phyloP scores from a whole-genome alignment of 2,113 vertebrate genomes.

The Python bivittatus region DNA sequence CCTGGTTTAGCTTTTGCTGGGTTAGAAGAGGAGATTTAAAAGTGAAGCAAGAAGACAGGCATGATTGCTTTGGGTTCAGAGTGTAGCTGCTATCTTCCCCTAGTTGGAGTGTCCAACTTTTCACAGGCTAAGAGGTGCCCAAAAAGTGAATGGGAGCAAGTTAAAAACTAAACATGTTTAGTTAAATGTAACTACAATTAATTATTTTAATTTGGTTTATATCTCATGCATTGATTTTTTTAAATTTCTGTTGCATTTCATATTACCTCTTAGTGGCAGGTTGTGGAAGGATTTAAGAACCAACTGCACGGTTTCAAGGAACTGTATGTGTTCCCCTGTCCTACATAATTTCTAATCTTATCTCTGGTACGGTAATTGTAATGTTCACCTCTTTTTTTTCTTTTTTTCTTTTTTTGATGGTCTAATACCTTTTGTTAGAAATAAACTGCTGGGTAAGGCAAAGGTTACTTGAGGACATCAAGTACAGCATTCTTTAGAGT shows the following conservation, averaged over 20 bases:
- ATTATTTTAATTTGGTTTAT: background rate
- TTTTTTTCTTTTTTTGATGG: conserved; percentile 25
- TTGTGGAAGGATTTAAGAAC: background rate
- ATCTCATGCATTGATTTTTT: background rate
- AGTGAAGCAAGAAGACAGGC: background rate
- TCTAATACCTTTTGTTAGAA: conserved; percentile 32
- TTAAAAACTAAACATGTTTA: background rate
- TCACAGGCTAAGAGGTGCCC: background rate
- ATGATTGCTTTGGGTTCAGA: conserved; percentile 27
- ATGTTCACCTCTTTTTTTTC: too few species aligned
- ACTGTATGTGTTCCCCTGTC: background rate
- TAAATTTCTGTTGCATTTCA: background rate
- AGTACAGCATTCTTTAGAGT: conserved; percentile 33
- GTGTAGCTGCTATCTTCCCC: background rate
- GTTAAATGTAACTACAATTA: background rate
- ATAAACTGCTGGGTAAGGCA: conserved; percentile 45
- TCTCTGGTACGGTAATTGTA: background rate
- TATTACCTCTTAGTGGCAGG: background rate
- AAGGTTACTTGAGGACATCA: conserved; percentile 64
- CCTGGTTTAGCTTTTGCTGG: conserved; percentile 11
- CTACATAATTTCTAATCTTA: conserved; percentile 32
- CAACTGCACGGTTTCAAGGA: background rate
- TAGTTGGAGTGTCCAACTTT: background rate
- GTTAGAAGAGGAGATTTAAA: background rate
- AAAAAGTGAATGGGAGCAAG: background rate